A percentile compares a stretch with the other conserved stretches of the same genome.
These are phyloP conservation scores for Oxystoma pomonae DNA, from an alignment of 2,888 invertebrate genomes.

Conservation along the genomic window DNA sequence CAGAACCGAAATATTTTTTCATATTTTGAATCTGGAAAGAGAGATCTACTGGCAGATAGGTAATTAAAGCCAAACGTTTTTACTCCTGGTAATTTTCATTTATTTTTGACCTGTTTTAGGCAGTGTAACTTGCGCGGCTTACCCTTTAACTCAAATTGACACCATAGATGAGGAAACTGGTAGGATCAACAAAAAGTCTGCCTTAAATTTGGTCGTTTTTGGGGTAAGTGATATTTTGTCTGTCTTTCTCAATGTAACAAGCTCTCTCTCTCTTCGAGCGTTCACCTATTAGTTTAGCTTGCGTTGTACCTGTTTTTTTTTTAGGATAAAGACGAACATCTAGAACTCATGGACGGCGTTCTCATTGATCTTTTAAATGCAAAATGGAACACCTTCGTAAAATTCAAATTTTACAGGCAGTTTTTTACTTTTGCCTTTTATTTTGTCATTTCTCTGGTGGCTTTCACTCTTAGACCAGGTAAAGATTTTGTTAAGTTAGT, in stretches of 20 bases:
- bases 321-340: slow-evolving; percentile 90
- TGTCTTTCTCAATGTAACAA: background rate
- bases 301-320: no score
- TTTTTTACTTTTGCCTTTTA: slow-evolving; percentile 89
- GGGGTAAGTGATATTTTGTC: slow-evolving; percentile 64
- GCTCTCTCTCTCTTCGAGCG: no score
- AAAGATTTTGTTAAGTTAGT: no score
- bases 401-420: slow-evolving; percentile 89
- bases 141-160: slow-evolving; percentile 91
- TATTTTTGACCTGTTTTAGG: no score
- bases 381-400: slow-evolving; percentile 97
- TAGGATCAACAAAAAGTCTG: slow-evolving; percentile 92
- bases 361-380: slow-evolving; percentile 90
- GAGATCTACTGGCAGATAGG: slow-evolving; percentile 98
- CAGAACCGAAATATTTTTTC: slow-evolving; percentile 92
- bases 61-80: slow-evolving; percentile 31
- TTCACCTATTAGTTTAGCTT: no score
- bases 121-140: slow-evolving; percentile 94
- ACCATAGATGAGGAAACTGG: slow-evolving; percentile 91
- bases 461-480: slow-evolving; percentile 83
- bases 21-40: slow-evolving; percentile 91
- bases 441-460: slow-evolving; percentile 81
- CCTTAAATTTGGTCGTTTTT: slow-evolving; percentile 92
- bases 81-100: background rate
- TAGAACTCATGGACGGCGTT: slow-evolving; percentile 92